Conservation (phyloP, 2,113 vertebrate genomes). For the Misgurnus anguillicaudatus region DNA sequence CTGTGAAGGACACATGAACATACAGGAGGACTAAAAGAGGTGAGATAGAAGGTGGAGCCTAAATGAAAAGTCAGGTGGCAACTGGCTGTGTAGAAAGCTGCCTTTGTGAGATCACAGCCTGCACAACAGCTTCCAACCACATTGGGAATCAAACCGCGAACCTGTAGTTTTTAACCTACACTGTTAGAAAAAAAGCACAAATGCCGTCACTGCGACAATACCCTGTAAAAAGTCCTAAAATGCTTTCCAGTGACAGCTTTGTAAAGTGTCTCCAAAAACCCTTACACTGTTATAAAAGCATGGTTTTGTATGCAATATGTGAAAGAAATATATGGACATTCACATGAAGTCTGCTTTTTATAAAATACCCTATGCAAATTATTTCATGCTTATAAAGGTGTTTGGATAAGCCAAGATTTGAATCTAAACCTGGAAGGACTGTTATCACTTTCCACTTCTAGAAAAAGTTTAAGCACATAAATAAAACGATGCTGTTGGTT, state of each 20-base stretch:
- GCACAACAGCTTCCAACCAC: slow-evolving; percentile 70
- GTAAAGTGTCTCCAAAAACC: neutral
- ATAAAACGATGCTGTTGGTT: too few relatives aligned
- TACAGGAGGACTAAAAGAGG: slow-evolving; percentile 43
- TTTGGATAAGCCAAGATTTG: too few relatives aligned
- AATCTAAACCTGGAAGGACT: neutral
- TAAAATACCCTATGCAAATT: too few relatives aligned
- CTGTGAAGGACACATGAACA: slow-evolving; percentile 10
- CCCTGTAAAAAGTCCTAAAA: too few relatives aligned
- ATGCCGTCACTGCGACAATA: neutral
- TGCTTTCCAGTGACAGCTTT: too few relatives aligned
- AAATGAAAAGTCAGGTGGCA: slow-evolving; percentile 63
- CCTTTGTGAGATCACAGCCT: slow-evolving; percentile 75
- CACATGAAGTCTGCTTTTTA: too few relatives aligned
- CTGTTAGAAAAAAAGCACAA: neutral
- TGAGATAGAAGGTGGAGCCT: slow-evolving; percentile 46
- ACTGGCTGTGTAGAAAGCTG: slow-evolving; percentile 76
- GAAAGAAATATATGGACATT: neutral
- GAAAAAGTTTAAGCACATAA: neutral
- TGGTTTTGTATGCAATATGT: neutral
- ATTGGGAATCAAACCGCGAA: slow-evolving; percentile 47
- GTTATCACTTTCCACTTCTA: neutral
- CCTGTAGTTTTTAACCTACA: neutral
- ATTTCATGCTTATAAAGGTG: too few relatives aligned
- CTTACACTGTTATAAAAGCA: neutral